phyloP scores from a whole-genome alignment of 2,797 vertebrate genomes.

The Pseudochirops cupreus region DNA sequence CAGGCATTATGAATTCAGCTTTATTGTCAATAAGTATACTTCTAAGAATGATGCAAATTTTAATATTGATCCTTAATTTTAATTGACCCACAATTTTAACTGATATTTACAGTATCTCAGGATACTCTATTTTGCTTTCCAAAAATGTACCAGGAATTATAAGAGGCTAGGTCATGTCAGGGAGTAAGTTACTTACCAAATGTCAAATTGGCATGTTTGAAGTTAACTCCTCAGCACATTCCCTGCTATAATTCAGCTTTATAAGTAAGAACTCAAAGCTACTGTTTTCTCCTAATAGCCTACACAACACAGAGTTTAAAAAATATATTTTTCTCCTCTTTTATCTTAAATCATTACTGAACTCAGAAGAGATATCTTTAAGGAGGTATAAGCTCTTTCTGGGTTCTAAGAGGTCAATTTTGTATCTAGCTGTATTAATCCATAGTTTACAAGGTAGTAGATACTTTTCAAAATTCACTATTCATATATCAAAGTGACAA shows the following conservation, averaged over 20 bases:
- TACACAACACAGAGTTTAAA: conserved; percentile 4
- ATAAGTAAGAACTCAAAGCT: neutral
- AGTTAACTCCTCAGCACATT: neutral
- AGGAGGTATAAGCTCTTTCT: neutral
- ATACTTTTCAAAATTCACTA: neutral
- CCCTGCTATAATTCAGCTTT: neutral
- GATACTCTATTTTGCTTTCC: neutral
- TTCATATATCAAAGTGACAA: neutral
- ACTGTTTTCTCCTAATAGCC: neutral
- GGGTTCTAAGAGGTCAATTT: neutral
- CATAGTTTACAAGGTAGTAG: neutral
- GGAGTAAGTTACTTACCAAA: neutral
- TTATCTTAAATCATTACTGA: neutral
- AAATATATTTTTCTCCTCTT: neutral
- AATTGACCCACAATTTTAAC: neutral
- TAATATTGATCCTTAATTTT: neutral
- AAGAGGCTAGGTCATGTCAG: neutral
- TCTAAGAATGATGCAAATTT: neutral
- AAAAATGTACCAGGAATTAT: neutral
- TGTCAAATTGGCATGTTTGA: neutral
- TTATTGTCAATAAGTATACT: neutral
- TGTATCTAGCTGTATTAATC: neutral
- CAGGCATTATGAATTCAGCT: neutral
- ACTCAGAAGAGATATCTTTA: neutral
- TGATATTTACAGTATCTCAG: neutral